Evolutionary conservation across 2,113 vertebrate species (phyloP), one percentile per base, ranked within the genome.

Genomic region (Chaetops frenatus): DNA sequence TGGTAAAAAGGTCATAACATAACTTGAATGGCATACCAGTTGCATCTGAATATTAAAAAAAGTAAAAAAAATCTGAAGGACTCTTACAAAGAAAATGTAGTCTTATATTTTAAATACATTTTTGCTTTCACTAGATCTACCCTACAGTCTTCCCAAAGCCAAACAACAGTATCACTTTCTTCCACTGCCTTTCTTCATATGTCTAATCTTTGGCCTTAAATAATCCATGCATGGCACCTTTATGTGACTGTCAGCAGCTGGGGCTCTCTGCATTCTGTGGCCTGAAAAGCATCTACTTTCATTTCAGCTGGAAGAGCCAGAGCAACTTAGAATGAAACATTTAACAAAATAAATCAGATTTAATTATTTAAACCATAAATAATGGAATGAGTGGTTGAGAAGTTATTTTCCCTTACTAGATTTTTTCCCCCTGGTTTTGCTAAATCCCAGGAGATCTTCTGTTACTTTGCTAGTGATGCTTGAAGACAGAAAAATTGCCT

Each of bases 1-100:
- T 8, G 99, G 99, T 92, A 99, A 99, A 98, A 99, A 99, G 99
- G 99, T 99, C 94, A 98, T 95, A 93, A 94, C 88, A 94, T 96
- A 95, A 93, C 90, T 94, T 96, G 91, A 96, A 96, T 96, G 94
- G 69, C 94, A 95, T 97, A 96, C 58, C 94, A 94, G 70, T 96
- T 94, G 64, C 80, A 77, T 67, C 77, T 92, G 62, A 94, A 88
- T 93, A 70, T 91, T n/a, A 22, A 81, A 58, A 60, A 31, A 16
- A 40, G 1, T 6, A n/a, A 38, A 60, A 23, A 45, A 79, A 82
- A n/a, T 73, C 29, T 88, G 64, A 82, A 48, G 38, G 81, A 86
- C 4, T 71, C 44, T 95, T 70, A 44, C 22, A 70, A 77, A 78
- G 29, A 56, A 86, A 65, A 62, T 84, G 38, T 36, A 33, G 51